Evolutionary conservation across 2,797 vertebrate species (phyloP), one percentile per base, ranked within the genome.

Genomic region (Galagoides demidoff): DNA sequence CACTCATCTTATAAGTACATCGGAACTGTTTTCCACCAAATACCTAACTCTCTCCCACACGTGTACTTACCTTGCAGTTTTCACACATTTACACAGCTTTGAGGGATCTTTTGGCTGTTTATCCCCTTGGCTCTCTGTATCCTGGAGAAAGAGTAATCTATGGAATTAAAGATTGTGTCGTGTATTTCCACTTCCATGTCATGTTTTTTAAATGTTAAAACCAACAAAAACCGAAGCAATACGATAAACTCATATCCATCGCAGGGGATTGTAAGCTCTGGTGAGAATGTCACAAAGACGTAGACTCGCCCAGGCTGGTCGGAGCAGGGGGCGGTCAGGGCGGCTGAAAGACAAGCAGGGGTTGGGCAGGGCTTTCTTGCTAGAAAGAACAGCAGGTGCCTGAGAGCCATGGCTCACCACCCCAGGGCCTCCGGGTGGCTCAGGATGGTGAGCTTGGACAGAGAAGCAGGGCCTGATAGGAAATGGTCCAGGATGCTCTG

Each of bases 81-180:
- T 64, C 61, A 29, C 61, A 25, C 7, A 22, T 37, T 81, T 20
- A 2, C 16, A 34, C 27, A 22, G 7, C 20, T 78, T 23, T 10
- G 11, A 78, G 45, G 78, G 25, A 4, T 19, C 49, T 73, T 88
- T 55, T 34, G 63, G 7, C 16, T 85, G 3, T 23, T 84, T 52
- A 49, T 45, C 5, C 4, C 45, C 12, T 78, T 77, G 83, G 27
- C 23, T 66, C 66, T 92, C 89, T 49, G 23, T 43, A 61, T 95
- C 68, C 27, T 61, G 2, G 71, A 90, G 92, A 37, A 73, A 82
- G 34, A 74, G 8, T 63, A 57, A n/a, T 34, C 73, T 49, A 45
- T 43, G 74, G 31, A 88, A 77, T 10, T 59, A 25, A 95, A 86
- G 22, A n/a, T 29, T 29, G 34, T 43, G 14, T 22, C 64, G 27